Percentiles rank a stretch among this genome's conserved stretches.
phyloP scores from a whole-genome alignment of 2,113 vertebrate species.

The Hypomesus transpacificus region DNA sequence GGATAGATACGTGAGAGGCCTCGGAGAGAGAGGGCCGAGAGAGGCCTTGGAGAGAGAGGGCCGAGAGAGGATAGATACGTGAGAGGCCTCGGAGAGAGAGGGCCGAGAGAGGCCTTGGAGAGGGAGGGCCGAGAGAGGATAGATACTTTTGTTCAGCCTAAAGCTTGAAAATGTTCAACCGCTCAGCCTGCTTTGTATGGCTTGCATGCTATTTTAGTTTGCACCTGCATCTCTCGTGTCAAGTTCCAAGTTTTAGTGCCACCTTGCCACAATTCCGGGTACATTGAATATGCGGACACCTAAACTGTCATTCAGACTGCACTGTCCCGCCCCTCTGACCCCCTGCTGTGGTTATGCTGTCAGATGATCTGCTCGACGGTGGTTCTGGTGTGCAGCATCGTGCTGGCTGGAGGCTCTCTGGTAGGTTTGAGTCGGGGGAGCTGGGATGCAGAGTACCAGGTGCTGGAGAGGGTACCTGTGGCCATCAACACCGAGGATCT shows the following conservation, averaged over 20 bases:
- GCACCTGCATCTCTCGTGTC: no score
- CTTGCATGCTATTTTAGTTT: no score
- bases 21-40: not conserved
- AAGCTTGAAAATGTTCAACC: no score
- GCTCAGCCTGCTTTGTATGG: no score
- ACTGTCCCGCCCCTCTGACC: not conserved
- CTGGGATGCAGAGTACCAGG: conserved; percentile 78
- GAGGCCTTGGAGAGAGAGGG: not conserved
- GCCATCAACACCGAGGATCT: conserved; percentile 59
- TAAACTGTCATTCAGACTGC: no score
- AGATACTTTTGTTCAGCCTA: no score
- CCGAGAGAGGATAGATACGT: conserved; percentile 52
- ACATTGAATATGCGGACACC: no score
- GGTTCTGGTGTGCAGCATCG: conserved; percentile 80
- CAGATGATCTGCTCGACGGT: conserved; percentile 87
- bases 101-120: conserved; percentile 7
- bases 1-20: conserved; percentile 56
- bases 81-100: conserved; percentile 9
- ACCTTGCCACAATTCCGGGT: no score
- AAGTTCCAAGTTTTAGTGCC: no score
- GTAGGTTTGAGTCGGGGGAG: conserved; percentile 87
- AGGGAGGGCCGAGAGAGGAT: not conserved
- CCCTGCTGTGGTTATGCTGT: not conserved
- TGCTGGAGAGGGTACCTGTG: conserved; percentile 74
- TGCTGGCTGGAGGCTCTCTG: conserved; percentile 80